These are phyloP conservation scores for Busseola fusca DNA, from an alignment of 2,888 invertebrate species.

Conservation along the genomic window DNA sequence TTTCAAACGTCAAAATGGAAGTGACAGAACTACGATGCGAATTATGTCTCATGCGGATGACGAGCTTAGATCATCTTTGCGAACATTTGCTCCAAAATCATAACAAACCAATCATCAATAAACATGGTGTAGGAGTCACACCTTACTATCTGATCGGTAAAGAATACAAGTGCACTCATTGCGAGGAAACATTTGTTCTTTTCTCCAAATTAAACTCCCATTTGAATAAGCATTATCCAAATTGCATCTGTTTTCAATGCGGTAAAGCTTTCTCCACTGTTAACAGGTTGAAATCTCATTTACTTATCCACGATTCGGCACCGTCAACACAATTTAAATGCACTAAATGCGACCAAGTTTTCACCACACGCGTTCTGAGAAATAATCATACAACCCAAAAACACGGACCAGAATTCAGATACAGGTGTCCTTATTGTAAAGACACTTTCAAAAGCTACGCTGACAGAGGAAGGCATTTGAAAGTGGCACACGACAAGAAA, in stretches of 20 bases:
- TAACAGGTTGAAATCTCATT: conserved; percentile 77
- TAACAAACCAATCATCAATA: conserved; percentile 71
- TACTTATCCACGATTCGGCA: conserved; percentile 70
- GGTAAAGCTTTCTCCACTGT: conserved; percentile 79
- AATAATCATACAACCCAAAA: conserved; percentile 72
- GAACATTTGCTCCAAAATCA: conserved; percentile 77
- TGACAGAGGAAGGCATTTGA: conserved; percentile 75
- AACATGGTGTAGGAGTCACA: conserved; percentile 75
- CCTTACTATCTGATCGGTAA: conserved; percentile 74
- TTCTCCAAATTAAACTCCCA: conserved; percentile 81
- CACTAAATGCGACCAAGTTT: conserved; percentile 74
- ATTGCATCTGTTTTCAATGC: conserved; percentile 81
- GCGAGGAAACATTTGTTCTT: conserved; percentile 74
- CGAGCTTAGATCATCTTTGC: conserved; percentile 71
- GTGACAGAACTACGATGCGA: conserved; percentile 77
- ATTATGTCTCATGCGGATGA: conserved; percentile 70
- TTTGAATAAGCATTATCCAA: conserved; percentile 81
- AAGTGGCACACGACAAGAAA: conserved; percentile 72
- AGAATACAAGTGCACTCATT: conserved; percentile 74
- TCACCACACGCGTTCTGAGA: conserved; percentile 69
- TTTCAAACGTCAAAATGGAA: conserved; percentile 78
- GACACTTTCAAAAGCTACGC: conserved; percentile 78
- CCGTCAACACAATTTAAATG: conserved; percentile 70
- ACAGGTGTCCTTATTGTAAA: conserved; percentile 76
- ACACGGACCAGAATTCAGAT: conserved; percentile 72